Evolutionary conservation across 1,140 invertebrate genomes (phyloP).

Genomic region (Saxidomus purpurata): DNA sequence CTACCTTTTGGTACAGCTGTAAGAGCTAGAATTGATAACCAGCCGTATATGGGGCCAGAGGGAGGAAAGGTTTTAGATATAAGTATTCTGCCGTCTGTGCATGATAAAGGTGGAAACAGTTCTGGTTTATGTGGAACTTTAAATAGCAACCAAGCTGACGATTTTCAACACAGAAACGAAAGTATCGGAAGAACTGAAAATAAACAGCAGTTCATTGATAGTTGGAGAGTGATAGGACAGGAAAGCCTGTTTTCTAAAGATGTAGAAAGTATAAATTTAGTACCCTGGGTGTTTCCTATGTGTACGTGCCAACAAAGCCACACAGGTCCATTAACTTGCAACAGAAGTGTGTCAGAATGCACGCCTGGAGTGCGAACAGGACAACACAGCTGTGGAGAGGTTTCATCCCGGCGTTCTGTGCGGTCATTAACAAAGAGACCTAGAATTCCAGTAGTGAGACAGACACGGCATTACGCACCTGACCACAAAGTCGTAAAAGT

Average conservation of each 20-base stretch:
- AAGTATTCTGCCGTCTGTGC: conserved; percentile 21
- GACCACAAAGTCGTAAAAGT: background rate
- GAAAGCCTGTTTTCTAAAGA: conserved; percentile 23
- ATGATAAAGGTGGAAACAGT: conserved; percentile 43
- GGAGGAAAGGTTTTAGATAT: conserved; percentile 50
- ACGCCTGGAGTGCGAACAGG: conserved; percentile 25
- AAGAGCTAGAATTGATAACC: conserved; percentile 41
- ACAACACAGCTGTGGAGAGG: conserved; percentile 31
- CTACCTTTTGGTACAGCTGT: conserved; percentile 52
- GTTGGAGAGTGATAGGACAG: background rate
- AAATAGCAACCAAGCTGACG: conserved; percentile 17
- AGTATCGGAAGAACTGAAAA: background rate
- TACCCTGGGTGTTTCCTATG: conserved; percentile 27
- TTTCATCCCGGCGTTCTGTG: background rate
- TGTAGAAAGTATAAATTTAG: background rate
- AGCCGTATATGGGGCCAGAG: conserved; percentile 25
- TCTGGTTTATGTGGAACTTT: conserved; percentile 46
- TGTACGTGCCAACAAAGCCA: conserved; percentile 1
- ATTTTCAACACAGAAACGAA: conserved; percentile 38
- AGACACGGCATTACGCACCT: background rate
- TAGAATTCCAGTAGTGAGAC: background rate
- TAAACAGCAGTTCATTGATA: conserved; percentile 8
- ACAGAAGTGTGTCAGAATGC: conserved; percentile 11
- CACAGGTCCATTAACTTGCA: background rate
- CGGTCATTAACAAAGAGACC: background rate